These are phyloP conservation scores for Cetonia aurata DNA, from an alignment of 2,888 invertebrate species.

Conservation along the genomic window DNA sequence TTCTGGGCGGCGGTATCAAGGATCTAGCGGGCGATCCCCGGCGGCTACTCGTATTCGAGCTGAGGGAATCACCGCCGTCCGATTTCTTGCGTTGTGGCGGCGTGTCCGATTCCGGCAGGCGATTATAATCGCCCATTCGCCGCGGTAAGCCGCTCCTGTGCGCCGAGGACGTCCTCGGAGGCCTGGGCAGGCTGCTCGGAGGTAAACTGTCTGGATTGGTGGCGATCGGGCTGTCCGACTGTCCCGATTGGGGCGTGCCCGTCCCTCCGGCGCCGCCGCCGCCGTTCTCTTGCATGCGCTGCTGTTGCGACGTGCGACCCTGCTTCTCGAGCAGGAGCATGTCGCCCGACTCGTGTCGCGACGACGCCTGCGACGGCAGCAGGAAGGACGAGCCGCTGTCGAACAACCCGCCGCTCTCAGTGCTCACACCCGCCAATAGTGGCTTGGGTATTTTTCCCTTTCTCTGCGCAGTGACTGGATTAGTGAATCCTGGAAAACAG, in stretches of 20 bases:
- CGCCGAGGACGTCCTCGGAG: constrained; percentile 71
- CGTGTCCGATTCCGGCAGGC: constrained; percentile 69
- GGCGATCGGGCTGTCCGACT: constrained; percentile 54
- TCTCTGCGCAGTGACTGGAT: constrained; percentile 81
- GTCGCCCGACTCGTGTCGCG: constrained; percentile 73
- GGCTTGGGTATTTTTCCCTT: constrained; percentile 83
- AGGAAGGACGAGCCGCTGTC: constrained; percentile 54
- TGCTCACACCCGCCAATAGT: constrained; percentile 77
- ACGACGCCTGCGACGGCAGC: constrained; percentile 58
- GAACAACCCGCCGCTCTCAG: constrained; percentile 55
- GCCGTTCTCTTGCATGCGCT: constrained; percentile 72
- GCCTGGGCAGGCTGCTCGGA: constrained; percentile 80
- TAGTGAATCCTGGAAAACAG: constrained; percentile 87
- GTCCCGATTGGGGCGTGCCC: constrained; percentile 48
- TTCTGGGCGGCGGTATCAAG: constrained; percentile 68
- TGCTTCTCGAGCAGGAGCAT: constrained; percentile 82
- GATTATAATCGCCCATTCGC: constrained; percentile 76
- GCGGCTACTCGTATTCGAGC: constrained; percentile 64
- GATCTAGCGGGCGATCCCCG: constrained; percentile 68
- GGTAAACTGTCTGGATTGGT: constrained; percentile 73
- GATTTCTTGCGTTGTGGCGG: constrained; percentile 52
- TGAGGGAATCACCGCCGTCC: constrained; percentile 62
- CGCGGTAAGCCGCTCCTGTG: constrained; percentile 65
- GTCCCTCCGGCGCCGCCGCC: constrained; percentile 54
- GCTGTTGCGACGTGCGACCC: constrained; percentile 82